Percentiles rank a stretch among this genome's conserved stretches.
Evolutionary conservation across 2,888 invertebrate genomes (phyloP).

Genomic region (Hipparchia semele): DNA sequence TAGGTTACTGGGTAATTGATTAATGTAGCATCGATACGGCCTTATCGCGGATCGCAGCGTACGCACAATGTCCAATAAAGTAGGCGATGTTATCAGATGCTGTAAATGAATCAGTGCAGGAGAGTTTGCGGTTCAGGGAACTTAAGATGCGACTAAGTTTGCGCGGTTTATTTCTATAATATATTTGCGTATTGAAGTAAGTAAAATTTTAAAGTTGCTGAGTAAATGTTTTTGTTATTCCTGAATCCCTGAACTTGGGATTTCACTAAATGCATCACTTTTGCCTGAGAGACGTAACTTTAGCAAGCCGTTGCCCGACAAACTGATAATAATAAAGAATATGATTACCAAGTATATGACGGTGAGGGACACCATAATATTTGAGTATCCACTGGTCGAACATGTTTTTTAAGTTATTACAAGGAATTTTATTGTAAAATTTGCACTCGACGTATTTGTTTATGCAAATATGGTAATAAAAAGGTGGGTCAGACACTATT

Average conservation of each 20-base stretch:
- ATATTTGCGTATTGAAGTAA: conserved; percentile 32
- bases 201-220: not conserved
- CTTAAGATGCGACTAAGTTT: conserved; percentile 44
- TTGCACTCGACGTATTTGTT: conserved; percentile 25
- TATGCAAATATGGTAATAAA: conserved; percentile 27
- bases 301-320: not conserved
- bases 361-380: conserved; percentile 3
- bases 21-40: conserved; percentile 68
- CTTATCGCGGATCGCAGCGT: conserved; percentile 68
- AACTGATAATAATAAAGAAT: too few species aligned
- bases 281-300: not conserved
- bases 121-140: conserved; percentile 46
- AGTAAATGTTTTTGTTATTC: not conserved
- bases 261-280: too few species aligned
- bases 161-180: conserved; percentile 4
- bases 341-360: conserved; percentile 9
- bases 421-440: conserved; percentile 6
- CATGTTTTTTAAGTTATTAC: conserved; percentile 14
- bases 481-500: conserved; percentile 23
- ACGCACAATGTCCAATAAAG: conserved; percentile 81
- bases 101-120: conserved; percentile 76
- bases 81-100: conserved; percentile 72
- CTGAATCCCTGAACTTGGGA: too few species aligned
- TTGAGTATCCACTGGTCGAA: conserved; percentile 10
- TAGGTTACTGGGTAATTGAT: conserved; percentile 59